Percentiles rank a stretch among this genome's conserved stretches.
These are phyloP conservation scores for Papilio demoleus DNA, from an alignment of 2,888 invertebrate genomes.

Conservation along the genomic window DNA sequence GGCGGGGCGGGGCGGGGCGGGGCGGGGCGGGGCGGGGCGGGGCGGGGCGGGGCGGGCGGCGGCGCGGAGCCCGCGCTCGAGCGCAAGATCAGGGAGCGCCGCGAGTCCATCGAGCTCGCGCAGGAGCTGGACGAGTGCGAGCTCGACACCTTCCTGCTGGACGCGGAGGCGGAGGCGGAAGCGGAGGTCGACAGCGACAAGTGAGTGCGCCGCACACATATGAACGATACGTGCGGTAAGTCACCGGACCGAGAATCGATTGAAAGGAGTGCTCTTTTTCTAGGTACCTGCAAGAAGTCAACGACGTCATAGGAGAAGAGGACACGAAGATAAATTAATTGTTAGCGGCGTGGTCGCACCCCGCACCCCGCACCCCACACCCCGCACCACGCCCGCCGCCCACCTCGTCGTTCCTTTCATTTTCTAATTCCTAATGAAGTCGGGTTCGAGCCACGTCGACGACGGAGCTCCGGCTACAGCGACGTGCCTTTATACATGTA, in stretches of 20 bases:
- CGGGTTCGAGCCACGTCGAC: too few relatives aligned
- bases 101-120: conserved; percentile 6
- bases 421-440: too few relatives aligned
- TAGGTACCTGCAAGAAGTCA: not conserved
- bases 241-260: not conserved
- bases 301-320: not conserved
- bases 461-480: too few relatives aligned
- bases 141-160: conserved; percentile 13
- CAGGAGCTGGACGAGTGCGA: conserved; percentile 8
- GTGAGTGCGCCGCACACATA: not conserved
- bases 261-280: not conserved
- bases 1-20: too few relatives aligned
- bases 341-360: too few relatives aligned
- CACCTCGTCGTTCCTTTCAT: too few relatives aligned
- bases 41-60: too few relatives aligned
- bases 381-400: not conserved
- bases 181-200: not conserved
- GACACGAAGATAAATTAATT: not conserved
- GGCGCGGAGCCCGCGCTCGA: not conserved
- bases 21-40: too few relatives aligned
- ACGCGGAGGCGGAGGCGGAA: conserved; percentile 1
- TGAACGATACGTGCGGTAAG: too few relatives aligned
- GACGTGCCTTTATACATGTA: too few relatives aligned
- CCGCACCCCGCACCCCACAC: too few relatives aligned
- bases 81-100: not conserved